Evolutionary conservation across 1,140 invertebrate genomes (phyloP).

Genomic region (Periplaneta americana): DNA sequence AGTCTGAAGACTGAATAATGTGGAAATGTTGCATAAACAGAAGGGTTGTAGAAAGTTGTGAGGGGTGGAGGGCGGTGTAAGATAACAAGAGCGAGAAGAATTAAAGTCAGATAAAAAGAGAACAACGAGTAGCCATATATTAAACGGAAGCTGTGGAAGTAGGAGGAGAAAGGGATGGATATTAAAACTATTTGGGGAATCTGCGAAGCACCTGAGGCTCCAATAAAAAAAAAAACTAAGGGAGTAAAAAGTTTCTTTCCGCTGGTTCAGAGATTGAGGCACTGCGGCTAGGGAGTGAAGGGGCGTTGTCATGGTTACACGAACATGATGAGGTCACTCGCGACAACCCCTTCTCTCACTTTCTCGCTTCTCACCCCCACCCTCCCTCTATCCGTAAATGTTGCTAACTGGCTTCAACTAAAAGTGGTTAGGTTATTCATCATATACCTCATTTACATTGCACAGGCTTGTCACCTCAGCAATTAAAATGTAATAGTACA

Average conservation of each 20-base stretch:
- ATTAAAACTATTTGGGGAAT: not conserved
- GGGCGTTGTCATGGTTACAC: not conserved
- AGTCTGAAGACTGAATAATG: not conserved
- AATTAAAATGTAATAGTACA: not conserved
- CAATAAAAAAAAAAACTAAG: not conserved
- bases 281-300: no score
- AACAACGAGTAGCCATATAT: not conserved
- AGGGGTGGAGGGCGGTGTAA: not conserved
- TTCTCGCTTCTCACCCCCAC: not conserved
- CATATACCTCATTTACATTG: not conserved
- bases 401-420: not conserved
- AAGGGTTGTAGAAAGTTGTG: not conserved
- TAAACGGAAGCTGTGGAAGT: not conserved
- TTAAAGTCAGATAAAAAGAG: not conserved
- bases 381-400: no score
- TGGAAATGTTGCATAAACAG: not conserved
- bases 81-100: not conserved
- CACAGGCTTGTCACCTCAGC: not conserved
- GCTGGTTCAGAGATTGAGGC: not conserved
- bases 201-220: not conserved
- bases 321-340: not conserved
- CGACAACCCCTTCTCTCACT: not conserved
- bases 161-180: not conserved
- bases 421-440: not conserved
- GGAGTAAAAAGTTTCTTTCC: not conserved